Evolutionary conservation across 2,888 invertebrate genomes (phyloP).

Genomic region (Cheiracanthium punctorium): DNA sequence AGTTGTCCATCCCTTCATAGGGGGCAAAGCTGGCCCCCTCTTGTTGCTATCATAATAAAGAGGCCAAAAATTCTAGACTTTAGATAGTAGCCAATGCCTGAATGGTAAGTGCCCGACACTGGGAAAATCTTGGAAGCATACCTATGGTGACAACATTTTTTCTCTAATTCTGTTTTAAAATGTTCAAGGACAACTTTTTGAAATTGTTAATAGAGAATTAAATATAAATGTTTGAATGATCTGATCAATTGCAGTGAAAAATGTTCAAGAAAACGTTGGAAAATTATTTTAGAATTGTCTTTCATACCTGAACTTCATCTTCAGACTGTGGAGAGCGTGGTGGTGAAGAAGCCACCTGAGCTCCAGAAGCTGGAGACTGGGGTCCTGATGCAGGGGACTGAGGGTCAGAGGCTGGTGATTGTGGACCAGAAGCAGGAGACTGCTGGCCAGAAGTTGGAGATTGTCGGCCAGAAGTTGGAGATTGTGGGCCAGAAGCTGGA

Average conservation of each 20-base stretch:
- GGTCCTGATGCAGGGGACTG: background rate
- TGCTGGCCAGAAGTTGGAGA: constrained; percentile 13
- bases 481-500: constrained; percentile 10
- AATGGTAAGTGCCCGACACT: no score
- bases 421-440: background rate
- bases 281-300: background rate
- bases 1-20: no score
- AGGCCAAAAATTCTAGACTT: no score
- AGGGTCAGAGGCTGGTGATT: background rate
- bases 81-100: no score
- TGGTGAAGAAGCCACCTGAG: background rate
- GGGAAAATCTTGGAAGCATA: no score
- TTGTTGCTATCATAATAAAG: no score
- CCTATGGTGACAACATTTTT: no score
- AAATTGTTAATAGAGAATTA: no score
- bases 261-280: background rate
- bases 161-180: no score
- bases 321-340: constrained; percentile 30
- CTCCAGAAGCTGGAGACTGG: background rate
- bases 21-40: no score
- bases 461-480: background rate
- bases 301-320: constrained; percentile 35
- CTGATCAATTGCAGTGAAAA: background rate
- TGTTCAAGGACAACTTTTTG: no score
- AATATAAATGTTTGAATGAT: no score